Evolutionary conservation across 2,113 vertebrate species (phyloP), one percentile per base, ranked within the genome.

Genomic region (Phodopus roborovskii): DNA sequence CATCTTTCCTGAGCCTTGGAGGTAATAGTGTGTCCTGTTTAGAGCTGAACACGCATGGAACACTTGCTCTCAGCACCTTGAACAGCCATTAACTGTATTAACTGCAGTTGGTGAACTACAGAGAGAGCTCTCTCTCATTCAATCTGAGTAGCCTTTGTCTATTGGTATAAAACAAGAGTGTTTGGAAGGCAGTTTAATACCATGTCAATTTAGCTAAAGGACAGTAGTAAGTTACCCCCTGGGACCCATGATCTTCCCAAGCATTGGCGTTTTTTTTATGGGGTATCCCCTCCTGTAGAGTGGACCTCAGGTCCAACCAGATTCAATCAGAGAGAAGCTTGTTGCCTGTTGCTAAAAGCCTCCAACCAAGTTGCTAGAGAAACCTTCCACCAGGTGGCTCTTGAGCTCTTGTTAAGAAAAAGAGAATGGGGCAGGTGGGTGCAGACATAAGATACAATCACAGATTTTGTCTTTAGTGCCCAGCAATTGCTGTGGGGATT

Each of bases 311-410:
- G 8, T 60, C 79, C 79, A 81, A 58, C 24, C 78, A 26, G 50
- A 36, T 60, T 53, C 79, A 81, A 58, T n/a, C 78, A 26, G 50
- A 36, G 53, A 48, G 42, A 77, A 77, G 74, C 48, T 45, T 79
- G 48, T 79, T 71, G 7, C 36, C 36, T 9, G 7, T 71, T 79
- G 48, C 48, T 53, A 78, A 78, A 53, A 60, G 53, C 79, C 20
- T 82, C 10, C 20, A n/a, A 62, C 26, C 48, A 13, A 68, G n/a
- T 30, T 77, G 89, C 88, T n/a, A 85, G 53, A 82, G 73, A 96
- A 53, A 84, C 66, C 6, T 87, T 92, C 98, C 98, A 97, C 95
- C 87, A 98, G 98, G 97, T 97, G 98, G 98, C 97, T 96, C 96
- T 94, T 89, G 75, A 94, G 96, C 91, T 71, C 96, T 36, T 94